phyloP scores from a whole-genome alignment of 2,797 vertebrate genomes.

The Onychomys torridus region DNA sequence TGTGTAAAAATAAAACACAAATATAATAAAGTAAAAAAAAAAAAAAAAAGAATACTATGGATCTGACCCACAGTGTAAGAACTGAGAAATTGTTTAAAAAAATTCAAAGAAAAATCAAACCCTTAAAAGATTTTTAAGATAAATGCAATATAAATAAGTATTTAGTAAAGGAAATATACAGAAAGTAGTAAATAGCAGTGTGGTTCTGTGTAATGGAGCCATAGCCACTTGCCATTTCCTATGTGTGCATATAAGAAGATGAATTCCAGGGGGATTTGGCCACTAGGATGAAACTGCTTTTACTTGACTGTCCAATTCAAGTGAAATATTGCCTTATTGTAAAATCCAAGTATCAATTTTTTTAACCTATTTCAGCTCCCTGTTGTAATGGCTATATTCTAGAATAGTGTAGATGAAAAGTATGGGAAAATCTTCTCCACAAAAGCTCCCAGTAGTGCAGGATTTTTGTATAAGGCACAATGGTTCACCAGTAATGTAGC shows the following conservation, averaged over 20 bases:
- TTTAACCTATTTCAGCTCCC: not conserved
- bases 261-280: not conserved
- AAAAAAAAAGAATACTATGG: not conserved
- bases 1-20: no score
- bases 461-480: not conserved
- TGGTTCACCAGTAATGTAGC: not conserved
- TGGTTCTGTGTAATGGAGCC: not conserved
- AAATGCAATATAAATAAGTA: not conserved
- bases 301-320: not conserved
- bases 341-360: not conserved
- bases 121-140: not conserved
- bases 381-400: not conserved
- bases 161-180: not conserved
- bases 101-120: not conserved
- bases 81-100: not conserved
- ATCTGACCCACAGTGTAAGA: not conserved
- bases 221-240: no score
- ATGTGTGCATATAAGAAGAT: not conserved
- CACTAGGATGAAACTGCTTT: not conserved
- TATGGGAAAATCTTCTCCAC: not conserved
- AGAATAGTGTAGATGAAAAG: no score
- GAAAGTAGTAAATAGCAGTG: not conserved
- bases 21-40: no score
- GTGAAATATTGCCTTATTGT: no score
- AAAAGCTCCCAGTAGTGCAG: not conserved